Percentiles rank a stretch among this genome's conserved stretches.
Conservation (phyloP, 2,888 invertebrate species). For the Acleris sparsana region DNA sequence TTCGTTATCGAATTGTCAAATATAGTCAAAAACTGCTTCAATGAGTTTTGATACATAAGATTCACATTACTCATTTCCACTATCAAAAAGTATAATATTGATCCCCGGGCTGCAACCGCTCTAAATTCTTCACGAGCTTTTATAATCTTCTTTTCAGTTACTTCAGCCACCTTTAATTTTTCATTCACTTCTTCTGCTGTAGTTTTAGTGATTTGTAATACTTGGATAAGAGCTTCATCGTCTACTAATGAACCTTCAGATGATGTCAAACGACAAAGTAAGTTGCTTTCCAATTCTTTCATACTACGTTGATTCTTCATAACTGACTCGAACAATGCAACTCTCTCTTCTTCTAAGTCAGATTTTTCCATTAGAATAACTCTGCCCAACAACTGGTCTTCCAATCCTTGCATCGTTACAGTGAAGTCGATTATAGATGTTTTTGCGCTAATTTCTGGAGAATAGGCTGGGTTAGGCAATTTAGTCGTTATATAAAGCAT, state of each 20-base stretch:
- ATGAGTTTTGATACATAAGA: conserved; percentile 97
- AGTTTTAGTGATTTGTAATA: conserved; percentile 92
- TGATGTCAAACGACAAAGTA: conserved; percentile 95
- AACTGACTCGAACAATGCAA: conserved; percentile 96
- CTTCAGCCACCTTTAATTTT: conserved; percentile 95
- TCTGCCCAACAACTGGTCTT: conserved; percentile 96
- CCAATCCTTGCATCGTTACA: conserved; percentile 97
- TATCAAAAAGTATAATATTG: conserved; percentile 96
- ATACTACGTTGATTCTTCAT: conserved; percentile 98
- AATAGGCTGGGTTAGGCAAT: conserved; percentile 97
- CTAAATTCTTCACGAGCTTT: conserved; percentile 97
- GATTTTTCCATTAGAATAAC: conserved; percentile 98
- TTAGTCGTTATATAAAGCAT: conserved; percentile 98
- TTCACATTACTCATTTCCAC: conserved; percentile 99
- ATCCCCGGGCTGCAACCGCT: conserved; percentile 96
- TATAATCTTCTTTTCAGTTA: conserved; percentile 97
- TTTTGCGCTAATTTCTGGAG: conserved; percentile 98
- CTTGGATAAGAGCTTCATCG: conserved; percentile 96
- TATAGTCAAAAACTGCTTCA: conserved; percentile 96
- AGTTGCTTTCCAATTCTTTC: conserved; percentile 97
- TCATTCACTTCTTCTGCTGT: conserved; percentile 98
- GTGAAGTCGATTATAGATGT: conserved; percentile 99
- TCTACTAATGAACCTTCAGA: conserved; percentile 97
- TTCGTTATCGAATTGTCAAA: conserved; percentile 97
- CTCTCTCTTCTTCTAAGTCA: conserved; percentile 96